phyloP scores from a whole-genome alignment of 2,113 vertebrate genomes.

The Aegotheles bennettii region DNA sequence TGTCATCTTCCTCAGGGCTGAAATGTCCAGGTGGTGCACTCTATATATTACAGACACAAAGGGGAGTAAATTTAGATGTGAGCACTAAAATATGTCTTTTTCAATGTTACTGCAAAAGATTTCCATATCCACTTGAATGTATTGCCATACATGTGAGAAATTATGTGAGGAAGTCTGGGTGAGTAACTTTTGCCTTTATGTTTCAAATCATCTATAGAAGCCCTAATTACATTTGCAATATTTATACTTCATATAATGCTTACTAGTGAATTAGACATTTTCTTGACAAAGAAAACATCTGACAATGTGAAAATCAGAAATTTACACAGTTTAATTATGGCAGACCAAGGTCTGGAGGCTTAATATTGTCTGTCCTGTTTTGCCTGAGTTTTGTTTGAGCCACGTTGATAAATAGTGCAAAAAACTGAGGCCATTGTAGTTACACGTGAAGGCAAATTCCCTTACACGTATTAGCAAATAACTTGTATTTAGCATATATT shows the following conservation, averaged over 20 bases:
- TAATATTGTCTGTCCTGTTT: neutral
- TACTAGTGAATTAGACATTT: neutral
- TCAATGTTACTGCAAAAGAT: neutral
- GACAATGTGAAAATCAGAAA: neutral
- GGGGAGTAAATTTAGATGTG: neutral
- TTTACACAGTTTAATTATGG: neutral
- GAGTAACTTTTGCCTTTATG: neutral
- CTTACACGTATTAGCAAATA: neutral
- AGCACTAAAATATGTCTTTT: neutral
- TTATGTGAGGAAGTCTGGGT: neutral
- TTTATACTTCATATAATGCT: neutral
- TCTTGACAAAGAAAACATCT: neutral
- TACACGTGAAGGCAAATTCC: neutral
- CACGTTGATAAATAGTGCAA: rapidly evolving
- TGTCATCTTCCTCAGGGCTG: neutral
- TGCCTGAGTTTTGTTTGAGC: neutral
- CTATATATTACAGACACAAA: neutral
- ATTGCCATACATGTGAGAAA: neutral
- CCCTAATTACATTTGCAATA: neutral
- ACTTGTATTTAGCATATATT: neutral
- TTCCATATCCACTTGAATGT: neutral
- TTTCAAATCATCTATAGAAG: neutral
- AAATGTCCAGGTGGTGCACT: neutral
- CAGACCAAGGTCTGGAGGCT: neutral
- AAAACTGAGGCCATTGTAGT: neutral